These are phyloP conservation scores for Aphidius ervi DNA, from an alignment of 1,140 invertebrate genomes.

Conservation along the genomic window DNA sequence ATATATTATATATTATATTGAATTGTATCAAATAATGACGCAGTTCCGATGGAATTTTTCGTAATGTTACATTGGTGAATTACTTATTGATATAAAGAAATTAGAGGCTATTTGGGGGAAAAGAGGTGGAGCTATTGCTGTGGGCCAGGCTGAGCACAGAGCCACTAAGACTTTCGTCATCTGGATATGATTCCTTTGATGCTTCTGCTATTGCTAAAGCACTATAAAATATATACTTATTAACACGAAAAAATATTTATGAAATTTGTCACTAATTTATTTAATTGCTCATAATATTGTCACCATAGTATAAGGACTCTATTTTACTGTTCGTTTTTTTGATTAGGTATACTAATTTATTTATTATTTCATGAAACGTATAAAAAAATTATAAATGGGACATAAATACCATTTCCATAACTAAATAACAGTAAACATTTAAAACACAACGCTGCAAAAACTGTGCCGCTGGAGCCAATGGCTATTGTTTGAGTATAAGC, in stretches of 20 bases:
- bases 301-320: too few species aligned
- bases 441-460: too few species aligned
- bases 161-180: slow-evolving; percentile 86
- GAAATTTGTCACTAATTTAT: too few species aligned
- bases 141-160: slow-evolving; percentile 91
- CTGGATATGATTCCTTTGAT: slow-evolving; percentile 78
- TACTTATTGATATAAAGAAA: slow-evolving; percentile 39
- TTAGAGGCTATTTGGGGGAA: slow-evolving; percentile 80
- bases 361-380: too few species aligned
- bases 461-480: too few species aligned
- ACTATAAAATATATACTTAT: slow-evolving; percentile 56
- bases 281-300: too few species aligned
- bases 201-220: slow-evolving; percentile 85
- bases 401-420: too few species aligned
- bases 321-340: too few species aligned
- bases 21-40: not conserved
- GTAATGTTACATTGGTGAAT: slow-evolving; percentile 23
- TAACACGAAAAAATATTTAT: slow-evolving; percentile 2
- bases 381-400: too few species aligned
- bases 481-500: too few species aligned
- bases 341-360: too few species aligned
- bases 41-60: not conserved
- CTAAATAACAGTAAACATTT: too few species aligned
- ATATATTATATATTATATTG: not conserved
- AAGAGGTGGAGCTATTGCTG: slow-evolving; percentile 87